These are phyloP conservation scores for Punctoribates punctum DNA, from an alignment of 2,888 invertebrate species.

Conservation along the genomic window DNA sequence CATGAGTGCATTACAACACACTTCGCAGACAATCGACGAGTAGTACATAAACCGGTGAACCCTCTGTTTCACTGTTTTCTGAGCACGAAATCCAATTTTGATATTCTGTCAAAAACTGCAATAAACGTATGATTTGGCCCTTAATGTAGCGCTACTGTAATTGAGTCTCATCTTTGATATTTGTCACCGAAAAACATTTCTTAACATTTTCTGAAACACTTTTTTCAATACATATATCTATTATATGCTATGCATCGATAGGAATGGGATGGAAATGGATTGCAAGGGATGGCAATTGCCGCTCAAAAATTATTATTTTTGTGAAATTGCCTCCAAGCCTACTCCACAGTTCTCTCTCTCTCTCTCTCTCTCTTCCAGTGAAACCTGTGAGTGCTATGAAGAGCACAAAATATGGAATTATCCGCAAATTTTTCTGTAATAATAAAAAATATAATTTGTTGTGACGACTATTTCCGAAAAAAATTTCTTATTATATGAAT, in stretches of 20 bases:
- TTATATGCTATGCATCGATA: slow-evolving; percentile 14
- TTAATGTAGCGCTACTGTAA: background rate
- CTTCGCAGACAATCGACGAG: background rate
- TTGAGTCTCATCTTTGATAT: slow-evolving; percentile 37
- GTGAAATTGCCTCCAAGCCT: slow-evolving; percentile 12
- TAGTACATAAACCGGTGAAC: slow-evolving; percentile 13
- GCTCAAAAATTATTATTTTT: slow-evolving; percentile 35
- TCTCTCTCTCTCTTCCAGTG: background rate
- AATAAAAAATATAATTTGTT: slow-evolving; percentile 36
- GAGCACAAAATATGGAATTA: slow-evolving; percentile 34
- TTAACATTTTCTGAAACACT: slow-evolving; percentile 17
- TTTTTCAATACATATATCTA: background rate
- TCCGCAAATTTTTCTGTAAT: slow-evolving; percentile 2
- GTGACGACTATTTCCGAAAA: slow-evolving; percentile 31
- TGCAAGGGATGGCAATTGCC: background rate
- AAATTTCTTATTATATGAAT: slow-evolving; percentile 26
- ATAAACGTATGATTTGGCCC: slow-evolving; percentile 33
- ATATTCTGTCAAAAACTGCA: slow-evolving; percentile 11
- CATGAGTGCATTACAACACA: slow-evolving; percentile 16
- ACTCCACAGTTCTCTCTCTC: slow-evolving; percentile 25
- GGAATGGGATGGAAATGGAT: background rate
- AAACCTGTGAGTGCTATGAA: background rate
- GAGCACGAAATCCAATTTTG: slow-evolving; percentile 35
- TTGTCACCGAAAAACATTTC: slow-evolving; percentile 28
- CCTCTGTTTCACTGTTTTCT: background rate